A percentile compares a stretch with the other conserved stretches of the same genome.
Evolutionary conservation across 2,797 vertebrate species (phyloP).

Genomic region (Potorous gilbertii): DNA sequence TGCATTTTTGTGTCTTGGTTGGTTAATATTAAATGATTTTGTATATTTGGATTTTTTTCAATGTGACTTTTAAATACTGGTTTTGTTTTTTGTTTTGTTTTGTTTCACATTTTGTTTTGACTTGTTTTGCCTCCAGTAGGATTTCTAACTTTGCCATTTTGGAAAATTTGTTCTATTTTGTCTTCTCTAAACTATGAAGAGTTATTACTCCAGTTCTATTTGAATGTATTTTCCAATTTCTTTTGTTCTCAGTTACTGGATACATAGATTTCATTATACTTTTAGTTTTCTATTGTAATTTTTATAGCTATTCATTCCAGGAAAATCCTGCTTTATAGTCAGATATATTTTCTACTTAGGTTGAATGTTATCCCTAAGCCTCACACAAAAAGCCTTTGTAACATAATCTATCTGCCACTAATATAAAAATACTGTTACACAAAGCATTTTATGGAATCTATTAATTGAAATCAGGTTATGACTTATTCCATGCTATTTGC

Average conservation of each 20-base stretch:
- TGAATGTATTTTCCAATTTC: background rate
- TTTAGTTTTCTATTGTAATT: background rate
- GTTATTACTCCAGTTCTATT: background rate
- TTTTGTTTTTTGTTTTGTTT: background rate
- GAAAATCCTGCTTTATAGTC: background rate
- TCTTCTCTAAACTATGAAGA: background rate
- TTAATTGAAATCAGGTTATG: background rate
- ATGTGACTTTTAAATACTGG: background rate
- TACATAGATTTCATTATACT: background rate
- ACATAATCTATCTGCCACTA: background rate
- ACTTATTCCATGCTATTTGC: background rate
- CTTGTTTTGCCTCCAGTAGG: background rate
- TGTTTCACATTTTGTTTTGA: background rate
- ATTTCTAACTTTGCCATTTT: background rate
- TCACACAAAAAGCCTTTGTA: background rate
- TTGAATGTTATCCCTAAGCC: background rate
- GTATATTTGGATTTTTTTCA: background rate
- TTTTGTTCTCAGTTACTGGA: background rate
- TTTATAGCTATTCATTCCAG: background rate
- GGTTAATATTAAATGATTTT: background rate
- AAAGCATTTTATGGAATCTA: background rate
- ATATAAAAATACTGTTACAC: background rate
- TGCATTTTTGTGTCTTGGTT: background rate
- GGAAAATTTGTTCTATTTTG: background rate
- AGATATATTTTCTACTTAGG: background rate